Evolutionary conservation across 2,113 vertebrate genomes (phyloP).

Genomic region (Indicator indicator): DNA sequence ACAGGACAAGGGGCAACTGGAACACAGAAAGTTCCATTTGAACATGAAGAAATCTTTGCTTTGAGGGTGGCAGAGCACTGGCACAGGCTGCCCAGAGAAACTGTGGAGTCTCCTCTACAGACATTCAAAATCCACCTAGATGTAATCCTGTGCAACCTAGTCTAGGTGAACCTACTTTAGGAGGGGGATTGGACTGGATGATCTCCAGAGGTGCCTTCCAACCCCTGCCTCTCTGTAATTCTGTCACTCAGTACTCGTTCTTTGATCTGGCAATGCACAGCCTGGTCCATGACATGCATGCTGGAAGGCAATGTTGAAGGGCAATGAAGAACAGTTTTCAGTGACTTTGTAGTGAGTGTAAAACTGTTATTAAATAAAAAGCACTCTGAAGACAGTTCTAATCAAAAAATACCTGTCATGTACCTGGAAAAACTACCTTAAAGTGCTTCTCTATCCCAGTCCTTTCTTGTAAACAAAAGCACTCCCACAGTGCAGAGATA

Average conservation of each 20-base stretch:
- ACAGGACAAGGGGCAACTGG: background rate
- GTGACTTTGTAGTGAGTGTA: background rate
- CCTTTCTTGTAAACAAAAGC: conserved; percentile 10
- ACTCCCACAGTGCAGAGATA: background rate
- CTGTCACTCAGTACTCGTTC: background rate
- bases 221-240: background rate
- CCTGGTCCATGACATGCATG: too few species aligned
- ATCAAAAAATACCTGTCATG: fast-evolving
- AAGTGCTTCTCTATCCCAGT: background rate
- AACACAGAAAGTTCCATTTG: background rate
- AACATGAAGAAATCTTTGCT: background rate
- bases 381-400: background rate
- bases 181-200: background rate
- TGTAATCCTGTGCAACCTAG: background rate
- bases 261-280: background rate
- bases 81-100: too few species aligned
- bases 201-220: background rate
- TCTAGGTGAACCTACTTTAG: background rate
- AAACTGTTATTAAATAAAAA: background rate
- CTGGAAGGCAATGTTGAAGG: background rate
- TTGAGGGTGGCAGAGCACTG: too few species aligned
- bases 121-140: background rate
- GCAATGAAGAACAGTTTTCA: background rate
- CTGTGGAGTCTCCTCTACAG: too few species aligned
- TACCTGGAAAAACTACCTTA: background rate